Base-by-base conservation (phyloP, 1,140 invertebrate species). In the Drosophila seguyi region DNA sequence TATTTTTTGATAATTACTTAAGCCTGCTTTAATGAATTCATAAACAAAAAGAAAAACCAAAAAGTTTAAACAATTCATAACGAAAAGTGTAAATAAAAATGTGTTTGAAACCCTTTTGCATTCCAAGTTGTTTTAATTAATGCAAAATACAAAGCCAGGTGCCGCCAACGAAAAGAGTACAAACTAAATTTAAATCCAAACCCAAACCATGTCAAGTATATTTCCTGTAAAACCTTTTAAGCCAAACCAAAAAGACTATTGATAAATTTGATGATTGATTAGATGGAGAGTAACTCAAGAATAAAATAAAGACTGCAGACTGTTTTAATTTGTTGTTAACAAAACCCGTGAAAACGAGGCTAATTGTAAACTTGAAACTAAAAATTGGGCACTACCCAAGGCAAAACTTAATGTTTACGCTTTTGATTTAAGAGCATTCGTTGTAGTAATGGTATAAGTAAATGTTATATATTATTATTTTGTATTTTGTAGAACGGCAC, bases 111-210 rank as follows among this genome's bases (percentile, higher is more conserved):
- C 78, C 77, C 84, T 88, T 88, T 88, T 90, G 85, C 81, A 90
- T 90, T 90, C 58, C 78, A 44, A 90, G 85, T 90, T 90, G 85
- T 90, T 90, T 90, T 90, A 90, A 90, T 90, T 85, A 75, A 79
- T 90, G 78, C 78, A 84, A 87, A 87, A 74, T n/a, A 55, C 52
- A 48, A 45, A 66, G 86, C 85, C 75, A 79, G 52, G 69, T 90
- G 85, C 81, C 85, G 85, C 81, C 85, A 47, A 27, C 45, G 63
- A 81, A 75, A 73, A 45, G 20, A 63, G 57, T 34, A 47, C 14
- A 79, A 55, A 58, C 48, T 62, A 53, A 50, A 65, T 57, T 76
- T 60, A 85, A 69, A 76, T 58, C 25, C 52, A 67, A 67, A 77
- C 41, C 48, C 14, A 38, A 81, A 78, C 78, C 48, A 50, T 73